Conservation (phyloP, 2,888 invertebrate species). For the Cactoblastis cactorum region DNA sequence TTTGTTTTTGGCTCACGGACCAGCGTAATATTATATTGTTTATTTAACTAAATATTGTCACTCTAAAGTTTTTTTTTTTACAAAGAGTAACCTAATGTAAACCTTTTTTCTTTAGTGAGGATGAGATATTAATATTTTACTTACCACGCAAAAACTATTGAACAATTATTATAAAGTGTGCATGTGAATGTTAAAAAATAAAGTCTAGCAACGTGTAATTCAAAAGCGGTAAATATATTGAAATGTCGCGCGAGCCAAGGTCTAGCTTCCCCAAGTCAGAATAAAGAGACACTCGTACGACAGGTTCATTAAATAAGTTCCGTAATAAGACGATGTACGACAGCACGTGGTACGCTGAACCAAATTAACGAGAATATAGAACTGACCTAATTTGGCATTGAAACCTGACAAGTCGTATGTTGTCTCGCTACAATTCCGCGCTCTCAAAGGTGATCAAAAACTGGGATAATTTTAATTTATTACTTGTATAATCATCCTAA, state of each 20-base stretch:
- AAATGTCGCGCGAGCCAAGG: neutral
- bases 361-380: neutral
- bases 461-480: conserved; percentile 19
- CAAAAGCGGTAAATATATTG: neutral
- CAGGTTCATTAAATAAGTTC: neutral
- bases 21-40: no score
- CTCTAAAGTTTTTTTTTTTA: no score
- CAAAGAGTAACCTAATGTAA: no score
- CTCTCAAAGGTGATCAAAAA: conserved; percentile 21
- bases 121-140: no score
- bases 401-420: no score
- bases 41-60: no score
- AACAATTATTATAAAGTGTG: no score
- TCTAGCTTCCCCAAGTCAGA: neutral
- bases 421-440: neutral
- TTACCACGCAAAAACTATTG: no score
- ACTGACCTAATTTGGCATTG: neutral
- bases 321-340: neutral
- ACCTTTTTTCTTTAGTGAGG: no score
- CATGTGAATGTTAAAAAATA: no score
- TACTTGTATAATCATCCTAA: no score
- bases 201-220: neutral
- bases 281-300: neutral
- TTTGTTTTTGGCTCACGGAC: no score
- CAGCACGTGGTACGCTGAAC: neutral